Conservation (phyloP, 2,888 invertebrate genomes). For the Polydrusus tereticollis region DNA sequence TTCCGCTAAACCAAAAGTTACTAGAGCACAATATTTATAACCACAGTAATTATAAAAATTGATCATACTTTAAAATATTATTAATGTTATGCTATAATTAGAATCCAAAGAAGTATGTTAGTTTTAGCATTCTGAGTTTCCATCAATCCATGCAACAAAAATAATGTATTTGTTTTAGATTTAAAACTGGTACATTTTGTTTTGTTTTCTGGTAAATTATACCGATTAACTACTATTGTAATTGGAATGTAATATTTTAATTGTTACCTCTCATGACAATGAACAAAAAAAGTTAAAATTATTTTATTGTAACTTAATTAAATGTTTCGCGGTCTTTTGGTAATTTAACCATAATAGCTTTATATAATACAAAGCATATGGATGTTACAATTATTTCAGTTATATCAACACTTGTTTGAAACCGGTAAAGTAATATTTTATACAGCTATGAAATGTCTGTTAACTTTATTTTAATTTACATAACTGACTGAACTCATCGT, state of each 20-base stretch:
- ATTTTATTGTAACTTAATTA: no score
- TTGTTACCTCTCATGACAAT: no score
- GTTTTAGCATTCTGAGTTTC: no score
- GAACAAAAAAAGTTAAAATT: no score
- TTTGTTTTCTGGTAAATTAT: no score
- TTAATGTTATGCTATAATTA: not conserved
- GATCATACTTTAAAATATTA: not conserved
- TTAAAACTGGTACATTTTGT: no score
- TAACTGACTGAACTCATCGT: slow-evolving; percentile 29
- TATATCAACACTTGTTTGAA: slow-evolving; percentile 28
- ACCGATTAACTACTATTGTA: no score
- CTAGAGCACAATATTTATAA: not conserved
- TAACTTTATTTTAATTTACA: slow-evolving; percentile 26
- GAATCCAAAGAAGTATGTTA: not conserved
- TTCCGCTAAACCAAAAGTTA: not conserved
- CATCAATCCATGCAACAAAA: not conserved
- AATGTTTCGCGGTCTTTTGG: no score
- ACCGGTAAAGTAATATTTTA: slow-evolving; percentile 34
- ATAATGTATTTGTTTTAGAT: not conserved
- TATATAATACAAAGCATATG: not conserved
- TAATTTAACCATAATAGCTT: not conserved
- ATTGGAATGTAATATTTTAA: no score
- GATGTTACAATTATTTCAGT: slow-evolving; percentile 35
- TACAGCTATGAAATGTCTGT: slow-evolving; percentile 11
- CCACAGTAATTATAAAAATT: not conserved